phyloP scores from a whole-genome alignment of 2,888 invertebrate genomes.

The Trichopoda pennipes region DNA sequence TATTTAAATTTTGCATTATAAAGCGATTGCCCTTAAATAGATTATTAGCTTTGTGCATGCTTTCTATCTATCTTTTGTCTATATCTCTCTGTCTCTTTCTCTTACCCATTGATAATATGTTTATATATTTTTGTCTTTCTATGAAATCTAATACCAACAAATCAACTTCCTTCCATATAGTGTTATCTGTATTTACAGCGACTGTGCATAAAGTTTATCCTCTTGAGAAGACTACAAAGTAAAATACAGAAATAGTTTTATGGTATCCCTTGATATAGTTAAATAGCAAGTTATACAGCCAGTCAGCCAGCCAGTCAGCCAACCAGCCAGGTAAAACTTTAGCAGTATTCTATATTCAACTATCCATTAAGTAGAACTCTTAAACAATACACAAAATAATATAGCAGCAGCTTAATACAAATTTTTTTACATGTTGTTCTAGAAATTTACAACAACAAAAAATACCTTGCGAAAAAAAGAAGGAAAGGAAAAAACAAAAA shows the following conservation, averaged over 20 bases:
- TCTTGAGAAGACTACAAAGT: slow-evolving; percentile 54
- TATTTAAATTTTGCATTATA: slow-evolving; percentile 33
- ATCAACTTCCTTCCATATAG: slow-evolving; percentile 7
- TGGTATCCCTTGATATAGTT: slow-evolving; percentile 49
- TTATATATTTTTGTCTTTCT: background rate
- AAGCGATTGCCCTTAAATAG: slow-evolving; percentile 36
- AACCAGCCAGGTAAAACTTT: slow-evolving; percentile 35
- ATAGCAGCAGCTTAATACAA: slow-evolving; percentile 51
- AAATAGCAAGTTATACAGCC: background rate
- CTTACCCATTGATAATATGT: background rate
- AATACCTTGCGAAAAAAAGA: slow-evolving; percentile 13
- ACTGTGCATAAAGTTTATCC: slow-evolving; percentile 54
- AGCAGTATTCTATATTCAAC: slow-evolving; percentile 14
- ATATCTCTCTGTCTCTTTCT: too few relatives aligned
- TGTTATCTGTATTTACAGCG: slow-evolving; percentile 20
- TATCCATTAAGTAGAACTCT: slow-evolving; percentile 41
- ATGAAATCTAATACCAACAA: background rate
- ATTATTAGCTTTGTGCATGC: slow-evolving; percentile 29
- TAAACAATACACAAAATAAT: slow-evolving; percentile 46
- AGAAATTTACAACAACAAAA: background rate
- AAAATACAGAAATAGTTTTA: slow-evolving; percentile 60
- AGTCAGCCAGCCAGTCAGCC: slow-evolving; percentile 2
- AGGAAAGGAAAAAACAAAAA: background rate
- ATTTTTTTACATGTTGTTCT: slow-evolving; percentile 42
- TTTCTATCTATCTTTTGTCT: slow-evolving; percentile 1